Percentiles rank a stretch among this genome's conserved stretches.
Conservation (phyloP, 1,140 invertebrate genomes). For the Drosophila virilis region DNA sequence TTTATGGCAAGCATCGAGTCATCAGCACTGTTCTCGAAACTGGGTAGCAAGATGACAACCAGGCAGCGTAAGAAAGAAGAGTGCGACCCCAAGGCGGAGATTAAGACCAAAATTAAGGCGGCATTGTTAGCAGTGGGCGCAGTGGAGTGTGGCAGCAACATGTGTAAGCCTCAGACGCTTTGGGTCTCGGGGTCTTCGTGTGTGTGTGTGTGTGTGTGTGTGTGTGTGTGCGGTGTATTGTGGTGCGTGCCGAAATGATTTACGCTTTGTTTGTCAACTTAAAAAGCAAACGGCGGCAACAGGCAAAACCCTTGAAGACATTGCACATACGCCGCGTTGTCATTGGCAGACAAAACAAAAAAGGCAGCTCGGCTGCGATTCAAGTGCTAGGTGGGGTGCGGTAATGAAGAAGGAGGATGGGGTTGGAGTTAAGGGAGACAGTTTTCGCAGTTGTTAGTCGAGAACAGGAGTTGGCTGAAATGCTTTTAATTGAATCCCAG, state of each 20-base stretch:
- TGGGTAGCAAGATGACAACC: background rate
- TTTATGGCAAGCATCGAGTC: conserved; percentile 42
- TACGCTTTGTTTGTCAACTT: conserved; percentile 82
- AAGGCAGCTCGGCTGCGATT: conserved; percentile 30
- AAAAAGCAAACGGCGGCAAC: conserved; percentile 69
- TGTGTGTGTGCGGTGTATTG: conserved; percentile 54
- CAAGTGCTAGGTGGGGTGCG: conserved; percentile 20
- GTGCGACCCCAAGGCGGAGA: conserved; percentile 14
- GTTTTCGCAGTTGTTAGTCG: conserved; percentile 21
- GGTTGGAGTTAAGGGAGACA: background rate
- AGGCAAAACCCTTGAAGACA: conserved; percentile 38
- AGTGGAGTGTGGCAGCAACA: conserved; percentile 70
- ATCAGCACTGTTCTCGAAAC: background rate
- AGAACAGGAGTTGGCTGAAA: conserved; percentile 40
- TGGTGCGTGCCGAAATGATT: conserved; percentile 80
- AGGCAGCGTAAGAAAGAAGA: background rate
- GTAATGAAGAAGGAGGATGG: too few species aligned
- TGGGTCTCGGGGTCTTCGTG: background rate
- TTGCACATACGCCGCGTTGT: conserved; percentile 72
- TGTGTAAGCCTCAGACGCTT: conserved; percentile 58
- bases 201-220: conserved; percentile 31
- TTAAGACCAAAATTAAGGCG: background rate
- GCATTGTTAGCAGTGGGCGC: conserved; percentile 23
- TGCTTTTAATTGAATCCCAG: conserved; percentile 77
- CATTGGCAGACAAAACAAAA: conserved; percentile 57